These are phyloP conservation scores for Sinohyriopsis cumingii DNA, from an alignment of 2,888 invertebrate species.

Conservation along the genomic window DNA sequence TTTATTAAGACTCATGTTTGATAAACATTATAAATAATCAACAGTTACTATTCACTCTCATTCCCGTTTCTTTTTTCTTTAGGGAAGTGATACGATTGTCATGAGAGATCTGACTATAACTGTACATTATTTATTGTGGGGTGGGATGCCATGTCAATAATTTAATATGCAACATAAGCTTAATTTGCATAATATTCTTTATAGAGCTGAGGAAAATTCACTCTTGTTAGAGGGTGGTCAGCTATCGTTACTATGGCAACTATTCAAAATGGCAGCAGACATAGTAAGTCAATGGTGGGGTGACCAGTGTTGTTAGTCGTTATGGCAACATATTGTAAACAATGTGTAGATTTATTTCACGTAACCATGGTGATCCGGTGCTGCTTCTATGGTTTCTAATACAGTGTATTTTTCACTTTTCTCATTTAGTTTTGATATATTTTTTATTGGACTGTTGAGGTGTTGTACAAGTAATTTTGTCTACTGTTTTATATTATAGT, in stretches of 20 bases:
- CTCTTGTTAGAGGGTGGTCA: slow-evolving; percentile 16
- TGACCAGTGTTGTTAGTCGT: slow-evolving; percentile 44
- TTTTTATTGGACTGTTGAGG: slow-evolving; percentile 37
- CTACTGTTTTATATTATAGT: slow-evolving; percentile 31
- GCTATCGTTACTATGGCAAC: slow-evolving; percentile 35
- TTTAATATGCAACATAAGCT: slow-evolving; percentile 3
- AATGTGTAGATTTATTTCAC: slow-evolving; percentile 49
- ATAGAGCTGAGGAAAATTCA: slow-evolving; percentile 21
- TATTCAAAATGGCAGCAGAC: slow-evolving; percentile 25
- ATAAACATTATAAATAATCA: no score
- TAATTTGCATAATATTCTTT: slow-evolving; percentile 19
- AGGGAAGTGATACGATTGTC: no score
- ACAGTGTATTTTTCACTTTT: slow-evolving; percentile 32
- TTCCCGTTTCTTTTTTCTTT: no score
- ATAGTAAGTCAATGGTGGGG: slow-evolving; percentile 40
- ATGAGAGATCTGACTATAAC: neutral
- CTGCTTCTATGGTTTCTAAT: slow-evolving; percentile 40
- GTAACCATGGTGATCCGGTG: slow-evolving; percentile 31
- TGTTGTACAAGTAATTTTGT: slow-evolving; percentile 14
- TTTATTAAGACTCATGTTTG: no score
- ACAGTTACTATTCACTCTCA: no score
- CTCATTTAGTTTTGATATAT: slow-evolving; percentile 20
- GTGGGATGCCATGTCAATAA: no score
- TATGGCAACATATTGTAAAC: slow-evolving; percentile 46
- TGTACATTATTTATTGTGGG: neutral